phyloP scores from a whole-genome alignment of 2,113 vertebrate genomes.

The Channa argus region DNA sequence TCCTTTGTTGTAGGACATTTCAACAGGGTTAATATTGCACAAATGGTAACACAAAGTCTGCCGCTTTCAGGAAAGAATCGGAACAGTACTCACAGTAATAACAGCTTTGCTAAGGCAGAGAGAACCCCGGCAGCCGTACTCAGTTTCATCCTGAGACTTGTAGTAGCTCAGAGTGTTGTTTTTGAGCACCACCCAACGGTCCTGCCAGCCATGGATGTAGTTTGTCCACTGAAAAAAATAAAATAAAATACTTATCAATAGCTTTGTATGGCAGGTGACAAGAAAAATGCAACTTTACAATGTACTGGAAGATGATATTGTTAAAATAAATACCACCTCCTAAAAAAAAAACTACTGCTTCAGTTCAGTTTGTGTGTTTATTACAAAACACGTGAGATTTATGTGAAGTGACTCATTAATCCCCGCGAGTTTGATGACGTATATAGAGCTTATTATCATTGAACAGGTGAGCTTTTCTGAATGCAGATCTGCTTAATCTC shows the following conservation, averaged over 20 bases:
- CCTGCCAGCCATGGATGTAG: conserved; percentile 99
- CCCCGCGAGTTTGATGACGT: conserved; percentile 26
- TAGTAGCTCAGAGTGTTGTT: conserved; percentile 96
- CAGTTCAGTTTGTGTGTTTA: neutral
- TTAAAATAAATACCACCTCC: neutral
- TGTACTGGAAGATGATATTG: neutral
- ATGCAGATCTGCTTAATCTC: conserved; percentile 61
- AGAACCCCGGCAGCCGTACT: conserved; percentile 97
- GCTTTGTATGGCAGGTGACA: neutral
- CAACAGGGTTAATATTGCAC: conserved; percentile 9
- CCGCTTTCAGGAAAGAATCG: neutral
- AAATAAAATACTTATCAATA: conserved; percentile 1
- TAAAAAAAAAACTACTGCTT: neutral
- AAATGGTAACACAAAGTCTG: neutral
- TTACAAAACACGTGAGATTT: neutral
- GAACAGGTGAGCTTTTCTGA: conserved; percentile 62
- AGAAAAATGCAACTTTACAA: neutral
- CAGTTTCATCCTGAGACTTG: conserved; percentile 96
- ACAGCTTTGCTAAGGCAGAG: conserved; percentile 97
- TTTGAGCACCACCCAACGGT: conserved; percentile 97
- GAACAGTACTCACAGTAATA: conserved; percentile 89
- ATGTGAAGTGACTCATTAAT: conserved; percentile 42
- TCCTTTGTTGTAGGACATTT: conserved; percentile 8
- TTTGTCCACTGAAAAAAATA: conserved; percentile 94
- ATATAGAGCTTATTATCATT: conserved; percentile 29